Evolutionary conservation across 2,888 invertebrate species (phyloP), one percentile per base, ranked within the genome.

Genomic region (Idaea dimidiata): DNA sequence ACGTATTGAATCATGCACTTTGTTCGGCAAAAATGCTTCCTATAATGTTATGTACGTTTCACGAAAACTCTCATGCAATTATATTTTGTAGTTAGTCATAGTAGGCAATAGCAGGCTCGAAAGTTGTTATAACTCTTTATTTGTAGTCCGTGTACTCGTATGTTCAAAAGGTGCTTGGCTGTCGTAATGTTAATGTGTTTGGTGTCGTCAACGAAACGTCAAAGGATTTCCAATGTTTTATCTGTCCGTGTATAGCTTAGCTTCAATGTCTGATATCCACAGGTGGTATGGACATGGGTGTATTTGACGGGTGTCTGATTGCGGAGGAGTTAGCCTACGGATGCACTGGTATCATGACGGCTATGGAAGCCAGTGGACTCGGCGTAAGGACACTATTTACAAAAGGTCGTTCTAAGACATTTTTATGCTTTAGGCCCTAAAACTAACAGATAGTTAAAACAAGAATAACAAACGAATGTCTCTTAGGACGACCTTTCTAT

Each of bases 281-380:
- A 96, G 97, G 97, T 91, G 98, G 98, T 63, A 88, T 97, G 81
- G 95, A 95, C 63, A 87, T 96, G 83, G 94, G 95, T 71, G 93
- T 95, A 62, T 94, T 97, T 86, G 97, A 97, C 73, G 94, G 94
- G 31, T 96, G 97, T 83, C 81, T 99, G 71, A 94, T 98, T 61
- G 95, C 96, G 43, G 99, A 99, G 88, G 97, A 98, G 85, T 83
- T 99, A 61, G 97, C 97, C 57, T 99, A 96, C 89, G 99, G 97
- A 24, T 99, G 99, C 84, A 96, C 98, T 62, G 99, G 98, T 68
- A 96, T 98, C 70, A 95, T 95, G 94, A 98, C 98, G 6, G 98
- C 98, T 17, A 93, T 98, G 79, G 98, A 97, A 93, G 97, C 95
- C 58, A 97, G 97, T 88, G 95, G 96, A 60, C 94, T 98, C 65